Evolutionary conservation across 2,113 vertebrate genomes (phyloP), one percentile per base, ranked within the genome.

Genomic region (Hippocampus guttulatus): DNA sequence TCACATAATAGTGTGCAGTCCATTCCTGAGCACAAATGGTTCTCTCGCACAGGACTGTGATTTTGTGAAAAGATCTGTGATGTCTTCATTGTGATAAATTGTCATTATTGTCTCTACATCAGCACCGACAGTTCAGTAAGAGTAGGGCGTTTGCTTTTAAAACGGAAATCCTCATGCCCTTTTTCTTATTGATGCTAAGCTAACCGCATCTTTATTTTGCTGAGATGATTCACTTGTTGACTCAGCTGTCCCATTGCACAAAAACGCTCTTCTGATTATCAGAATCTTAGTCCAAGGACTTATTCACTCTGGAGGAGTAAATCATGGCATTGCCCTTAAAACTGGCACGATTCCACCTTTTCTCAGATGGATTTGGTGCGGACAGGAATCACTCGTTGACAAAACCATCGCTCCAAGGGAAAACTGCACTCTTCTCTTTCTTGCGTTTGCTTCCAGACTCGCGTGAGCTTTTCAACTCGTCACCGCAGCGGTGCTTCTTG

Each of bases 401-500:
- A 27, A 78, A 75, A n/a, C 78, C 54, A 2, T 83, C 73, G 0
- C 30, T 65, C 87, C 87, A 85, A 0, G 65, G 27, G 40, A 85
- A 81, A 0, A 12, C 7, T 8, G 27, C 15, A 1, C 45, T 73
- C 5, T 40, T 51, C 20, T 67, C 78, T 16, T 80, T 81, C 8
- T 55, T 60, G 43, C 8, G 20, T 12, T 66, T 77, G 62, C 21
- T 10, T 30, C 7, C 0, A 5, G 81, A 63, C 25, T 82, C 60
- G 0, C 33, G 33, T 2, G 6, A 0, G 33, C 8, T 20, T 0
- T 30, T 67, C 0, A 6, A 20, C 0, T 47, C 16, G 5, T 77
- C 81, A 18, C 71, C 76, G 0, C 88, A 91, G 70, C n/a, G 18
- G 49, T 91, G 90, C 61, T 90, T 91, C 78, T 90, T 89, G 10